A percentile compares a stretch with the other conserved stretches of the same genome.
Evolutionary conservation across 2,888 invertebrate genomes (phyloP).

Genomic region (Mechanitis messenoides): DNA sequence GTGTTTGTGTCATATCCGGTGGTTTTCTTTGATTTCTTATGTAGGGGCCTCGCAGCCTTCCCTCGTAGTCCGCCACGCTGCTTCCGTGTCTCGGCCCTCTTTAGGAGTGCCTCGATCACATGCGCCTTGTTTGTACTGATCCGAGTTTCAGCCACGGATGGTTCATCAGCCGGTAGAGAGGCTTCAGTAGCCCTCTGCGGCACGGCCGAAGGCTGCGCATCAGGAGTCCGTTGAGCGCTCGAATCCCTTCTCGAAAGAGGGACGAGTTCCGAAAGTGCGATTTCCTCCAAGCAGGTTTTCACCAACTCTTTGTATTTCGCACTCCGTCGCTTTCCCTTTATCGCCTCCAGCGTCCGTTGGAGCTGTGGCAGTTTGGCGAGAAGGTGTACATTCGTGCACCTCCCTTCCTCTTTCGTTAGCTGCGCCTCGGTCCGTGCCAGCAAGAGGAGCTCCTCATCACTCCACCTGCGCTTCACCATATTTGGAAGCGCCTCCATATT

Average conservation of each 20-base stretch:
- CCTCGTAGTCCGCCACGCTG: slow-evolving; percentile 6
- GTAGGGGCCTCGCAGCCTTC: slow-evolving; percentile 9
- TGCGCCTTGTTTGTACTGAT: background rate
- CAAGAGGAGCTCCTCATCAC: slow-evolving; percentile 24
- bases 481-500: slow-evolving; percentile 25
- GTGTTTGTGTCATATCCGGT: slow-evolving; percentile 7
- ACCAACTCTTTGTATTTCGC: slow-evolving; percentile 20
- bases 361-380: slow-evolving; percentile 19
- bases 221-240: slow-evolving; percentile 16
- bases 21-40: background rate
- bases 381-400: slow-evolving; percentile 17
- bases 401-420: slow-evolving; percentile 14
- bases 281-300: slow-evolving; percentile 13
- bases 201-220: background rate
- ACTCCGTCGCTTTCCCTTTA: slow-evolving; percentile 23
- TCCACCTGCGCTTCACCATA: slow-evolving; percentile 28
- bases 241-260: slow-evolving; percentile 16
- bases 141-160: background rate
- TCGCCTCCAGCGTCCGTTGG: slow-evolving; percentile 22
- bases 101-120: slow-evolving; percentile 9
- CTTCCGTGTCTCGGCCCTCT: slow-evolving; percentile 7
- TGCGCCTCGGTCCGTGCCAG: slow-evolving; percentile 27
- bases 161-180: background rate
- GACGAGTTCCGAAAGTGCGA: background rate
- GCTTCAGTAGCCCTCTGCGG: background rate